Evolutionary conservation across 2,888 invertebrate species (phyloP).

Genomic region (Leptinotarsa haldemani): DNA sequence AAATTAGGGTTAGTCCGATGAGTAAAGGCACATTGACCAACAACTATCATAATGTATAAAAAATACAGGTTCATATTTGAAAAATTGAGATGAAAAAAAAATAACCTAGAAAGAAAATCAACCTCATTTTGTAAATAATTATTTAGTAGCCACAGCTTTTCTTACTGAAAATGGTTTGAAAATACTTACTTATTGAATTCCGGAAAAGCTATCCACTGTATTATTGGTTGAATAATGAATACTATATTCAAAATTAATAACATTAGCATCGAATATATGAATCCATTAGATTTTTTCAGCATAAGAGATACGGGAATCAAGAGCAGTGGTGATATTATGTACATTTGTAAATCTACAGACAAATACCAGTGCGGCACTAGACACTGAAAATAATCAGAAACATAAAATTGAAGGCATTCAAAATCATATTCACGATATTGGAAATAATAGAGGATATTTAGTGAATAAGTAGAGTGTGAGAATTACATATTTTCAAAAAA

Average conservation of each 20-base stretch:
- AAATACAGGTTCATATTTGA: too few relatives aligned
- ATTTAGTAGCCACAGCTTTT: not conserved
- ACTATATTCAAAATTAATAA: constrained; percentile 42
- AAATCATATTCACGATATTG: too few relatives aligned
- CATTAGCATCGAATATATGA: constrained; percentile 36
- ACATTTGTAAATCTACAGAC: constrained; percentile 62
- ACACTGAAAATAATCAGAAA: constrained; percentile 53
- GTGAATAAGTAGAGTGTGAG: too few relatives aligned
- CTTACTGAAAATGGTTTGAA: not conserved
- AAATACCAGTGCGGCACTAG: constrained; percentile 61
- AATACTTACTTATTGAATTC: constrained; percentile 46
- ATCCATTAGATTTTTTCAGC: constrained; percentile 39
- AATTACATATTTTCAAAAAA: too few relatives aligned
- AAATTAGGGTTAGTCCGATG: too few relatives aligned
- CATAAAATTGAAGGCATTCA: too few relatives aligned
- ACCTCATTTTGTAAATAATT: not conserved
- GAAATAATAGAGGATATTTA: too few relatives aligned
- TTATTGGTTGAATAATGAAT: constrained; percentile 38
- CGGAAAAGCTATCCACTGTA: constrained; percentile 36
- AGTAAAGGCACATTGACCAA: too few relatives aligned
- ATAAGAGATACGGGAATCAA: constrained; percentile 54
- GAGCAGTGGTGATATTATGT: constrained; percentile 58
- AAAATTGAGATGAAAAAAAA: too few relatives aligned
- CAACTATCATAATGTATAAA: too few relatives aligned
- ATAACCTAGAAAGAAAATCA: not conserved